These are phyloP conservation scores for Druceiella hillmani DNA, from an alignment of 2,888 invertebrate species.

Conservation along the genomic window DNA sequence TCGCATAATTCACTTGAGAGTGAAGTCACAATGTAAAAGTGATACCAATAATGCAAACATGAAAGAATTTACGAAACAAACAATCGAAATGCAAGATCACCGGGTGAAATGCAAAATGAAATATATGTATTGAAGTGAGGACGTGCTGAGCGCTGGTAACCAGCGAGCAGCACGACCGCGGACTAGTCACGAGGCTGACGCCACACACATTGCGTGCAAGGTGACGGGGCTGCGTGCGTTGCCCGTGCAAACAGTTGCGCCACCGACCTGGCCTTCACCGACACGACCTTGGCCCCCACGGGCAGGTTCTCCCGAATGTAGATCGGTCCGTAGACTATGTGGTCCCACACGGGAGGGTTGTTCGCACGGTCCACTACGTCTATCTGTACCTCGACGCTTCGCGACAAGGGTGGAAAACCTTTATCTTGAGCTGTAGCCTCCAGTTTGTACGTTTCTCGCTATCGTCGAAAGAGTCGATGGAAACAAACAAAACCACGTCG, in stretches of 20 bases:
- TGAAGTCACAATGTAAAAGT: conserved; percentile 11
- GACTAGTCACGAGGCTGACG: conserved; percentile 21
- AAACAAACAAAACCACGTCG: conserved; percentile 63
- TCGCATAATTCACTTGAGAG: too few species aligned
- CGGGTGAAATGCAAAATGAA: conserved; percentile 44
- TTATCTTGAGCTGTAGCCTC: conserved; percentile 98
- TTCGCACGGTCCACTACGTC: conserved; percentile 97
- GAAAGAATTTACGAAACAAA: conserved; percentile 15
- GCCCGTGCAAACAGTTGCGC: conserved; percentile 51
- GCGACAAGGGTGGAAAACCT: conserved; percentile 91
- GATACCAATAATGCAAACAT: conserved; percentile 17
- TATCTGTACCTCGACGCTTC: conserved; percentile 97
- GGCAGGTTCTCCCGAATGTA: conserved; percentile 97
- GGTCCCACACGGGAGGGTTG: conserved; percentile 97
- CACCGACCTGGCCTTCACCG: conserved; percentile 98
- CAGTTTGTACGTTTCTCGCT: conserved; percentile 97
- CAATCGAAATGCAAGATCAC: conserved; percentile 33
- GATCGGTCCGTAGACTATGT: conserved; percentile 94
- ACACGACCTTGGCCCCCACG: conserved; percentile 96
- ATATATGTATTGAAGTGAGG: conserved; percentile 15
- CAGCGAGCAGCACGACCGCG: conserved; percentile 24
- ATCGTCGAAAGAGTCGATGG: conserved; percentile 58
- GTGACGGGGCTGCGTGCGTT: conserved; percentile 58
- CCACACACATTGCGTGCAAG: conserved; percentile 40
- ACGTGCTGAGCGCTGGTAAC: conserved; percentile 23